Evolutionary conservation across 2,797 vertebrate species (phyloP).

Genomic region (Dendrocincla tyrannina): DNA sequence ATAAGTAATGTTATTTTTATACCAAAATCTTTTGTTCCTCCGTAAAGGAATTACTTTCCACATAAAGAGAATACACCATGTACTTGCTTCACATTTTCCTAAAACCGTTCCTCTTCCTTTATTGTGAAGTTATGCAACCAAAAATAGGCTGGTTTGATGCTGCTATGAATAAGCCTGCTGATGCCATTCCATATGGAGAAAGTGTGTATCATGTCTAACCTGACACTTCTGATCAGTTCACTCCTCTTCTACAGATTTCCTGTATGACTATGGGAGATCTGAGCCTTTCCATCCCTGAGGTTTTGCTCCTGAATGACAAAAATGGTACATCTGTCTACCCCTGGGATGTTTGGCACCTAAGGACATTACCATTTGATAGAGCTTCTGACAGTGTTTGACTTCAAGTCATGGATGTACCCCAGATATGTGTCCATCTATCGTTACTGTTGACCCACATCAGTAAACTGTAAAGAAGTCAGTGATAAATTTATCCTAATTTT

Average conservation of each 20-base stretch:
- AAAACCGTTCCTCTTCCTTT: not conserved
- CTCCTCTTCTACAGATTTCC: not conserved
- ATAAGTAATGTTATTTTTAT: not conserved
- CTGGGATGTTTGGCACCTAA: not conserved
- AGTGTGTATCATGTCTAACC: rapidly evolving
- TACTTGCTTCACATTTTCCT: not conserved
- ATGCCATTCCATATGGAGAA: not conserved
- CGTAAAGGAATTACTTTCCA: not conserved
- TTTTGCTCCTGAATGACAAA: not conserved
- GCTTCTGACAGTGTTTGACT: not conserved
- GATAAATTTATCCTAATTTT: not conserved
- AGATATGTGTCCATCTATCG: rapidly evolving
- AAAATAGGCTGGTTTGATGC: not conserved
- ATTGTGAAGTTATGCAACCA: not conserved
- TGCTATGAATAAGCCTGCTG: slow-evolving; percentile 14
- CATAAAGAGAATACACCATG: not conserved
- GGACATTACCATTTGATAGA: not conserved
- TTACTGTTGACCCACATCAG: not conserved
- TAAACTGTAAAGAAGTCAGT: not conserved
- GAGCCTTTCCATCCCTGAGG: not conserved
- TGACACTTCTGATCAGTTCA: not conserved
- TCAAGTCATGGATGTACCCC: not conserved
- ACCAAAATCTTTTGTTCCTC: not conserved
- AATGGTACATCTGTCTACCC: not conserved
- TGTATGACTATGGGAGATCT: not conserved